These are phyloP conservation scores for Leptobrachium leishanense DNA, from an alignment of 2,113 vertebrate genomes.

Conservation along the genomic window DNA sequence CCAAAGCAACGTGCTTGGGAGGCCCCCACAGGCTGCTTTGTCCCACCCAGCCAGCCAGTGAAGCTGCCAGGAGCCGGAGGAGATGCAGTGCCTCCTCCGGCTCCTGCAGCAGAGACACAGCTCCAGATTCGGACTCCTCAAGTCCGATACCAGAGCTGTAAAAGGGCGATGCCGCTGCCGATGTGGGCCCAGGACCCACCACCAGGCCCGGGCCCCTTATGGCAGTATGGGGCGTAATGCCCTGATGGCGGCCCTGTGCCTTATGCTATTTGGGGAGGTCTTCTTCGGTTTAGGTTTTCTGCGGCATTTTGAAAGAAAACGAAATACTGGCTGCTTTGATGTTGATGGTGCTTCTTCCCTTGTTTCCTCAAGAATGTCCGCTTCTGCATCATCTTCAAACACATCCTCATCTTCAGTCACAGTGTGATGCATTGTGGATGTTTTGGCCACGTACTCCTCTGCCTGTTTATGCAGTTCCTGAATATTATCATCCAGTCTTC, in stretches of 20 bases:
- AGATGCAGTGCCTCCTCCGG: no score
- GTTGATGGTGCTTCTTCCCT: constrained; percentile 2
- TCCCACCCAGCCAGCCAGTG: no score
- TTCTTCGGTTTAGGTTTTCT: background rate
- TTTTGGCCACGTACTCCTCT: background rate
- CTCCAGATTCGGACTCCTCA: no score
- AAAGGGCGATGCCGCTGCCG: no score
- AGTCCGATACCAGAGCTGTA: no score
- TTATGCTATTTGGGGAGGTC: constrained; percentile 2
- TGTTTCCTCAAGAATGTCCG: background rate
- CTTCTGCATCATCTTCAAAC: background rate
- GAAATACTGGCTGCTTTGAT: background rate
- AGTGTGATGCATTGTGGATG: background rate
- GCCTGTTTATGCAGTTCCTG: background rate
- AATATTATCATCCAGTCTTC: constrained; percentile 2
- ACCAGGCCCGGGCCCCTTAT: no score
- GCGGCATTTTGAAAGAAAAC: constrained; percentile 8
- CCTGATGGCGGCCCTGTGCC: background rate
- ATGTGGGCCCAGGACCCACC: no score
- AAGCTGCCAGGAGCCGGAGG: no score
- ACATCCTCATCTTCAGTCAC: background rate
- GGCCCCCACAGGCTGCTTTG: no score
- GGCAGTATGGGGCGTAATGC: no score
- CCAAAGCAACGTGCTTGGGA: no score
- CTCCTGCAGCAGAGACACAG: no score